phyloP scores from a whole-genome alignment of 37 sponge, comb jelly and placozoan genomes.

The Cliona cf. orientalis region DNA sequence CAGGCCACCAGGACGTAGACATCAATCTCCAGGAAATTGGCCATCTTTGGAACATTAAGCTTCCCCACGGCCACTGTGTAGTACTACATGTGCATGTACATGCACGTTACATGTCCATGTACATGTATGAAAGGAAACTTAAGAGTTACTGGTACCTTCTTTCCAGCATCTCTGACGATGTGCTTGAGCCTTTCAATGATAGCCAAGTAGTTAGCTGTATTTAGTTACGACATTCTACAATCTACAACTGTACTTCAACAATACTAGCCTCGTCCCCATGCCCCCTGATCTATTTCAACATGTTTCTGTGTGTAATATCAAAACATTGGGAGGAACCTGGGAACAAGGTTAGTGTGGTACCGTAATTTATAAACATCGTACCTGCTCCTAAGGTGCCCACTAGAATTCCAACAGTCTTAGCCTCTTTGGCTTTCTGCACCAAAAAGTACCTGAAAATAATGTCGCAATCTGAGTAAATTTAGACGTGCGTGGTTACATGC shows the following conservation, averaged over 20 bases:
- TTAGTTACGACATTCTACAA: background rate
- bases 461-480: background rate
- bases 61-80: conserved; percentile 97
- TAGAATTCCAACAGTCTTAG: conserved; percentile 89
- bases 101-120: no score
- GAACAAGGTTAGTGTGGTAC: background rate
- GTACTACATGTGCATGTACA: conserved; percentile 56
- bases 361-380: background rate
- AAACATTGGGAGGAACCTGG: background rate
- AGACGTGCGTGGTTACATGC: background rate
- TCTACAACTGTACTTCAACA: no score
- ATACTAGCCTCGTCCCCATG: no score
- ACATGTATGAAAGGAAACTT: no score
- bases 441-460: conserved; percentile 70
- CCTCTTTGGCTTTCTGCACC: conserved; percentile 90
- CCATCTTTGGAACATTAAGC: conserved; percentile 93
- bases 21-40: conserved; percentile 97
- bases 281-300: no score
- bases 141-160: conserved; percentile 68
- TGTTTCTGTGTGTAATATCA: background rate
- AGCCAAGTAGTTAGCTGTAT: conserved; percentile 72
- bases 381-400: conserved; percentile 93
- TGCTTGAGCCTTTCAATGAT: conserved; percentile 83
- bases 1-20: conserved; percentile 95
- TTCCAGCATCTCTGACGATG: conserved; percentile 76